Conservation (phyloP, 2,888 invertebrate species). For the Pachydiplax longipennis region DNA sequence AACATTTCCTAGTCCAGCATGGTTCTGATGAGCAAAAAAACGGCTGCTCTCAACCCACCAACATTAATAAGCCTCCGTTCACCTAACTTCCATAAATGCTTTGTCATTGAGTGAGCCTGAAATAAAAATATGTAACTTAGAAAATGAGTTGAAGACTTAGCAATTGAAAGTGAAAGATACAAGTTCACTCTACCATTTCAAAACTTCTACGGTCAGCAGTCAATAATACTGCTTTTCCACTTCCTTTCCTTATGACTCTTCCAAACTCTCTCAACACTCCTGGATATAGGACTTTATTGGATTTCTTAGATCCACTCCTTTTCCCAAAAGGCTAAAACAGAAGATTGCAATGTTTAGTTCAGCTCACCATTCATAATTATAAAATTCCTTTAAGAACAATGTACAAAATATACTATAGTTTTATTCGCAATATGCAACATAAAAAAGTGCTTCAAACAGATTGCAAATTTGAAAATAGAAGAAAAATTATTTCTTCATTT, state of each 20-base stretch:
- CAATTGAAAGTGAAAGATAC: not conserved
- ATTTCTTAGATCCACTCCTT: conserved; percentile 62
- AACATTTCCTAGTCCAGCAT: not conserved
- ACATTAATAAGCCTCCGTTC: conserved; percentile 55
- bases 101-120: conserved; percentile 51
- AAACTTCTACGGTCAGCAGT: conserved; percentile 59
- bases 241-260: conserved; percentile 58
- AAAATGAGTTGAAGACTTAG: not conserved
- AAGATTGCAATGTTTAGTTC: not conserved
- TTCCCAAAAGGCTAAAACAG: conserved; percentile 64
- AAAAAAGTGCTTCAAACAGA: too few relatives aligned
- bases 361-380: not conserved
- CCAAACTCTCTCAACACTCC: conserved; percentile 62
- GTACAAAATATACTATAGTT: not conserved
- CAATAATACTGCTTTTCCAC: conserved; percentile 64
- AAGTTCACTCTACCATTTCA: conserved; percentile 49
- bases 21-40: conserved; percentile 53
- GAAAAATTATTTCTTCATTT: too few relatives aligned
- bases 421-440: too few relatives aligned
- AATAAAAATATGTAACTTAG: conserved; percentile 33
- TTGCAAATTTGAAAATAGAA: too few relatives aligned
- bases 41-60: conserved; percentile 57
- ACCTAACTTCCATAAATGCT: conserved; percentile 54
- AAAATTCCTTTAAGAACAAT: not conserved
- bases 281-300: conserved; percentile 64